Evolutionary conservation across 2,888 invertebrate genomes (phyloP).

Genomic region (Bhutanitis thaidina): DNA sequence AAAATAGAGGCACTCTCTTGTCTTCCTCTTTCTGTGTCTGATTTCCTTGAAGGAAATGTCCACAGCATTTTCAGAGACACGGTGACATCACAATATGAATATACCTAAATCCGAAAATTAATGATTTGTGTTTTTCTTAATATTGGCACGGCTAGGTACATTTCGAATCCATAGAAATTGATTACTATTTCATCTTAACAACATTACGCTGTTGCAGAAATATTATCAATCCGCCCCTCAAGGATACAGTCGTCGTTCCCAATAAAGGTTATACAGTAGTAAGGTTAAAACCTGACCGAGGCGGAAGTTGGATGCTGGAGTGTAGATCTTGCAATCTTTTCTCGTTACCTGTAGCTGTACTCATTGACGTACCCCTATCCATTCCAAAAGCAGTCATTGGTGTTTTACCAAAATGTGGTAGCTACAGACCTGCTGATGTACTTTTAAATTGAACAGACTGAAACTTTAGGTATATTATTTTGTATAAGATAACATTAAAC

Average conservation of each 20-base stretch:
- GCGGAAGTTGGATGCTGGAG: constrained; percentile 74
- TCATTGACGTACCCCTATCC: constrained; percentile 64
- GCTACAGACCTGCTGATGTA: constrained; percentile 68
- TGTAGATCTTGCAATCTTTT: constrained; percentile 62
- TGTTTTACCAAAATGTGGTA: constrained; percentile 73
- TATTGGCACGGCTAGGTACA: too few species aligned
- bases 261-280: constrained; percentile 81
- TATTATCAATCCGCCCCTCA: constrained; percentile 70
- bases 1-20: too few species aligned
- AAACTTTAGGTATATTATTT: constrained; percentile 13
- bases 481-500: not conserved
- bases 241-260: constrained; percentile 82
- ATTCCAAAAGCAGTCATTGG: constrained; percentile 65
- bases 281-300: constrained; percentile 74
- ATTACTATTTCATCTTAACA: too few species aligned
- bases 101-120: too few species aligned
- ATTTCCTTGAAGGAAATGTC: too few species aligned
- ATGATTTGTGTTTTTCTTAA: too few species aligned
- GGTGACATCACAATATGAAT: too few species aligned
- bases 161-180: too few species aligned
- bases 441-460: constrained; percentile 49
- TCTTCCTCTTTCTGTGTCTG: too few species aligned
- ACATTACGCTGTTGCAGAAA: constrained; percentile 50
- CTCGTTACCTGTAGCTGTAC: constrained; percentile 63
- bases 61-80: too few species aligned